These are phyloP conservation scores for Meandrina meandrites DNA, from an alignment of 92 coral and sea anemone genomes.

Conservation along the genomic window DNA sequence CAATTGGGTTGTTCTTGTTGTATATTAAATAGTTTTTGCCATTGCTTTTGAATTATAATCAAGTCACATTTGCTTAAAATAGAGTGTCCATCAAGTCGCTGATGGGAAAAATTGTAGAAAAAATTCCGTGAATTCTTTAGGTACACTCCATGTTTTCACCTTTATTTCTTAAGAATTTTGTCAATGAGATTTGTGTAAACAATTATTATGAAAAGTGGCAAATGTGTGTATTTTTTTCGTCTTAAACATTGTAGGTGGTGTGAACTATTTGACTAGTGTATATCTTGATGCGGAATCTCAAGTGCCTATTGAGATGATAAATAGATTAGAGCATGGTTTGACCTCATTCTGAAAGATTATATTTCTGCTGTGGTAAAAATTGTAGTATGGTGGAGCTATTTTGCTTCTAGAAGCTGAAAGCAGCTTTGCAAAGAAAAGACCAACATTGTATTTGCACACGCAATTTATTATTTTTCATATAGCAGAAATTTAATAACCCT, in stretches of 20 bases:
- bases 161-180: neutral
- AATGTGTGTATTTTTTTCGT: neutral
- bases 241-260: neutral
- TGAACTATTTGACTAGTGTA: neutral
- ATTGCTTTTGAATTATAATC: neutral
- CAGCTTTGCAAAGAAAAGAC: neutral
- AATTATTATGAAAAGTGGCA: neutral
- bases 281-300: slow-evolving; percentile 3
- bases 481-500: neutral
- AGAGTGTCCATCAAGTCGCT: neutral
- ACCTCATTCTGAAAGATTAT: neutral
- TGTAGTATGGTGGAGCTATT: neutral
- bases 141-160: neutral
- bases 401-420: neutral
- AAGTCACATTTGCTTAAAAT: neutral
- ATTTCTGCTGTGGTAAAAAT: neutral
- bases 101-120: neutral
- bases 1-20: neutral
- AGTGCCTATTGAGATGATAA: slow-evolving; percentile 18
- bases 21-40: neutral
- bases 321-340: slow-evolving; percentile 11
- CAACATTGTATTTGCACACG: neutral
- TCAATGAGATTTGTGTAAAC: neutral
- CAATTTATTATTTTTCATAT: neutral
- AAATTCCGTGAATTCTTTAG: neutral